Evolutionary conservation across 2,113 vertebrate species (phyloP).

Genomic region (Telmatochromis brichardi): DNA sequence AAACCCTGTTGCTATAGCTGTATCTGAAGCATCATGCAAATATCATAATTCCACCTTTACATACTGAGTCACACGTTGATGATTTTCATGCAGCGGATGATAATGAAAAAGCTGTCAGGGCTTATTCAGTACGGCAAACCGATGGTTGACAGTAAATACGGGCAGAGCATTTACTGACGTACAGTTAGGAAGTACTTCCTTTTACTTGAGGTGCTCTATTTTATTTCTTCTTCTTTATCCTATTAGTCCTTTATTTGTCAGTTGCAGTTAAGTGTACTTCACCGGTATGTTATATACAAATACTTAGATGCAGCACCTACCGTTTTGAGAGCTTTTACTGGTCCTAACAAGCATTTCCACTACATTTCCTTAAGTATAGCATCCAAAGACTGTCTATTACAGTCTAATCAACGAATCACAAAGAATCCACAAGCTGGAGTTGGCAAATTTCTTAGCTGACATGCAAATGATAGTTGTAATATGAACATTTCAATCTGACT

Average conservation of each 20-base stretch:
- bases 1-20: neutral
- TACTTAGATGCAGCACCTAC: neutral
- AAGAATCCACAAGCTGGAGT: neutral
- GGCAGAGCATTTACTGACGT: neutral
- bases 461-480: neutral
- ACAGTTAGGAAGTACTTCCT: neutral
- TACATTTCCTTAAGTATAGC: neutral
- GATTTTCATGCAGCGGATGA: neutral
- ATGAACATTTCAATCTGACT: neutral
- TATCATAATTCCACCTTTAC: neutral
- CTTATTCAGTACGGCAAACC: neutral
- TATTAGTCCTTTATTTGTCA: neutral
- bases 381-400: neutral
- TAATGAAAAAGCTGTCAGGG: neutral
- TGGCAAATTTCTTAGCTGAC: neutral
- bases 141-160: neutral
- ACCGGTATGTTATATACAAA: neutral
- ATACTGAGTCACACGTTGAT: neutral
- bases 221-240: neutral
- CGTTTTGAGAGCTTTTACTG: neutral
- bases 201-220: neutral
- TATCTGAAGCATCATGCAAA: neutral
- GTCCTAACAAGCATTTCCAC: neutral
- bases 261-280: neutral
- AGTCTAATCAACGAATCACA: neutral